Base-by-base conservation (phyloP, 2,113 vertebrate genomes). In the Oceanites oceanicus region DNA sequence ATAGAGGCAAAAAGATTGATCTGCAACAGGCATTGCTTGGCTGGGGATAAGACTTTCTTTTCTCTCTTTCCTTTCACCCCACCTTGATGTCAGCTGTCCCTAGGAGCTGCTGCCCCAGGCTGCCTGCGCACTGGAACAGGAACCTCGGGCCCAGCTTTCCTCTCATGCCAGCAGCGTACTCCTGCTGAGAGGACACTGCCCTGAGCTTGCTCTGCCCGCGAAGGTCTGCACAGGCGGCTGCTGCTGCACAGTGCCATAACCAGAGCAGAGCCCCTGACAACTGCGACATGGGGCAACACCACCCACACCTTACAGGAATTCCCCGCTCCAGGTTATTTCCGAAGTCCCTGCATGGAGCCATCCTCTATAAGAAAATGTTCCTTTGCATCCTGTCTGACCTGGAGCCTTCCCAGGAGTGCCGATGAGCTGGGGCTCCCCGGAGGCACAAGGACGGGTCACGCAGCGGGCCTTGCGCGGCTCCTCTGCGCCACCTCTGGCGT, bases 231-330 rank as follows among this genome's bases (percentile, higher is more conserved):
- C 38, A 26, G 40, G 0, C 20, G 1, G 53, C n/a, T 5, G 47
- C 66, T 21, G 36, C 55, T 4, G 34, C 6, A 21, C 15, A 0
- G 42, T 3, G 19, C 53, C 34, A 29, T 3, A 10, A 7, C 36
- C n/a, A 10, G 2, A 32, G 16, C n/a, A 10, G 2, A 32, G 16
- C 6, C 26, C 30, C 42, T 2, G 25, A 8, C 29, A 10, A 4
- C 0, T 17, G 2, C 6, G 17, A 16, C 18, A 10, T 0, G 0
- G 15, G 3, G 20, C 4, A 17, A 3, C 71, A 17, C 22, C 22
- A 0, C 45, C 3, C 42, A 30, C 30, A 12, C 25, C 29, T 15
- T 1, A 6, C 65, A 6, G 27, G 7, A 4, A 4, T 3, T 29
- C 53, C 40, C 15, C 1, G 1, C 18, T 6, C 9, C 22, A 3